Evolutionary conservation across 2,888 invertebrate species (phyloP), one percentile per base, ranked within the genome.

Genomic region (Oxycera nigricornis): DNA sequence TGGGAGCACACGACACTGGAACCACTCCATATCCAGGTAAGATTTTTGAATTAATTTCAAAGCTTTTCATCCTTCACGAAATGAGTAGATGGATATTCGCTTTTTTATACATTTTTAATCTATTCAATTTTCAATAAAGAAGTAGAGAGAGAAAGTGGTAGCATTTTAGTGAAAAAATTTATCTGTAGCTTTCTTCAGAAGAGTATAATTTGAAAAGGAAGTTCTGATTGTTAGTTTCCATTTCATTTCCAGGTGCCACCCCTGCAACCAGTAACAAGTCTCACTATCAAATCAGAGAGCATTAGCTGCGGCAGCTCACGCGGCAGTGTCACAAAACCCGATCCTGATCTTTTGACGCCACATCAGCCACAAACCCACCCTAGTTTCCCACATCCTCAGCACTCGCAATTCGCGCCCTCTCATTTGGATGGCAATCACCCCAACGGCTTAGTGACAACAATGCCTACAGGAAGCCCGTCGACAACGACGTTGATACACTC

Each of bases 11-110:
- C 74, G 11, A 75, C 77, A 20, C 68, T 78, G 30, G 79, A 79
- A 74, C 79, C 79, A 46, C 57, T 79, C 35, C 79, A 79, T 46
- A 79, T 79, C 61, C 78, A 79, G 62, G 78, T 78, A 75, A 75
- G 35, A 28, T 20, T 50, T 24, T 22, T 55, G 0, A 46, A 3
- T 17, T 46, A 7, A 2, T 14, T 46, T n/a, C 17, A 3, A n/a
- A 7, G 6, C 4, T 7, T 7, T 46, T n/a, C 14, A 17, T 46
- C n/a, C 11, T 39, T 1, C n/a, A 22, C 7, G 22, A 55, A 22
- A 9, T 59, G 4, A n/a, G 46, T 46, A 46, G 46, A 46, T 46
- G 3, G 46, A 46, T n/a, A 35, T 35, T 11, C 35, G 6, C 35
- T 59, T 59, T 26, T 46, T 46, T 46, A 46, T 11, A n/a, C 35